These are phyloP conservation scores for Crax fasciolata DNA, from an alignment of 2,797 vertebrate species.

Conservation along the genomic window DNA sequence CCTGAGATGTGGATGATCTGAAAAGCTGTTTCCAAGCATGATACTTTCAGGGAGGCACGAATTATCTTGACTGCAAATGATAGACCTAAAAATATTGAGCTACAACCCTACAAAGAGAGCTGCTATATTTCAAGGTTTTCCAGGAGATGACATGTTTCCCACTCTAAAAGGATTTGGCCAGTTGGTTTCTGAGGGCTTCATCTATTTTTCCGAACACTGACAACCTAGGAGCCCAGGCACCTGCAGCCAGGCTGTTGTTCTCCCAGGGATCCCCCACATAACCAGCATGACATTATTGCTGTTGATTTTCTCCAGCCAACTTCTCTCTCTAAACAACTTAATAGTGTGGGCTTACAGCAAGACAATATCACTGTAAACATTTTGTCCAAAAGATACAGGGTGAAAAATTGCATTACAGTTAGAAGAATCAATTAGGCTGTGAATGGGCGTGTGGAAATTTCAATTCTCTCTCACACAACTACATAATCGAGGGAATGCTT, in stretches of 20 bases:
- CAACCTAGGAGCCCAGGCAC: neutral
- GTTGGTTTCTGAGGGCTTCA: neutral
- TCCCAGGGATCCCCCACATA: neutral
- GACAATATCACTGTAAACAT: slow-evolving; percentile 48
- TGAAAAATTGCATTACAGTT: slow-evolving; percentile 77
- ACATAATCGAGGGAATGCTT: slow-evolving; percentile 68
- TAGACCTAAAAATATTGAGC: neutral
- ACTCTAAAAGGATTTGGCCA: neutral
- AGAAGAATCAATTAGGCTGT: slow-evolving; percentile 82
- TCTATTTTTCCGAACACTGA: neutral
- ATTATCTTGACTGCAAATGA: neutral
- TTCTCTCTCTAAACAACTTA: slow-evolving; percentile 13
- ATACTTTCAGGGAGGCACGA: neutral
- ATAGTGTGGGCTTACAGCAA: slow-evolving; percentile 40
- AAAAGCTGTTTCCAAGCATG: neutral
- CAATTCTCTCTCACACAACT: slow-evolving; percentile 73
- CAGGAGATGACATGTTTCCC: neutral
- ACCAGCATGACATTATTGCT: slow-evolving; percentile 20
- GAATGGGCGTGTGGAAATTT: slow-evolving; percentile 79
- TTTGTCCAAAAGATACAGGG: slow-evolving; percentile 69
- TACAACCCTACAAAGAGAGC: neutral
- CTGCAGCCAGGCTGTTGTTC: neutral
- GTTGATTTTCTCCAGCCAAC: slow-evolving; percentile 3
- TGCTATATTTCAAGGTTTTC: neutral
- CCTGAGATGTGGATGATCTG: neutral